phyloP scores from a whole-genome alignment of 1,140 invertebrate species.

The Drosophila setifemur region DNA sequence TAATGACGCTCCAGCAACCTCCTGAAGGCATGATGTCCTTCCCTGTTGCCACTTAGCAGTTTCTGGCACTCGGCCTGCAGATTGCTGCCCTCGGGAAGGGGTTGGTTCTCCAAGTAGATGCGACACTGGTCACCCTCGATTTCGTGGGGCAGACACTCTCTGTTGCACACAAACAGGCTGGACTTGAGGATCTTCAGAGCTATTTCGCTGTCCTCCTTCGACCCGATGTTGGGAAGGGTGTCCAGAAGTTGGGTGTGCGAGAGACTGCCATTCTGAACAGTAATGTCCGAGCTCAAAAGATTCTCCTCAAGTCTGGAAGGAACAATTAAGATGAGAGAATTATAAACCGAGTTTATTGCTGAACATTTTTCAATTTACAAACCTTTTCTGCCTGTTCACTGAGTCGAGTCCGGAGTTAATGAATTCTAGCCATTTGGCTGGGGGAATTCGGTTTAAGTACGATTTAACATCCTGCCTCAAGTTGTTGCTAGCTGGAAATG shows the following conservation, averaged over 20 bases:
- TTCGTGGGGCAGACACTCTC: slow-evolving; percentile 45
- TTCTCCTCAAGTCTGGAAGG: slow-evolving; percentile 64
- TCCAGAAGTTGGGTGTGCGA: slow-evolving; percentile 71
- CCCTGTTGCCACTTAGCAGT: slow-evolving; percentile 21
- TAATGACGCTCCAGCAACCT: slow-evolving; percentile 64
- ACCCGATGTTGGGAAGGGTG: slow-evolving; percentile 58
- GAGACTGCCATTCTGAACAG: slow-evolving; percentile 67
- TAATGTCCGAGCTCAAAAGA: slow-evolving; percentile 52
- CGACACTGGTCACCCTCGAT: slow-evolving; percentile 52
- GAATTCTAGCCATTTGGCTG: slow-evolving; percentile 49
- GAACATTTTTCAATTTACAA: neutral
- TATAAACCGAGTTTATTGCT: too few species aligned
- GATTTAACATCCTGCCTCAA: slow-evolving; percentile 16
- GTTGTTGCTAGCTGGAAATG: slow-evolving; percentile 23
- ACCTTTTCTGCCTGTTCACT: slow-evolving; percentile 64
- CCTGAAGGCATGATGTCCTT: slow-evolving; percentile 63
- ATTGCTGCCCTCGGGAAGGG: slow-evolving; percentile 47
- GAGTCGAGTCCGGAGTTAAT: slow-evolving; percentile 57
- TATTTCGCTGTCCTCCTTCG: slow-evolving; percentile 59
- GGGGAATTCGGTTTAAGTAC: slow-evolving; percentile 35
- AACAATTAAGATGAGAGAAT: too few species aligned
- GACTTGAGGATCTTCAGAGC: slow-evolving; percentile 70
- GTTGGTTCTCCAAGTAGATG: slow-evolving; percentile 38
- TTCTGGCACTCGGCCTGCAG: slow-evolving; percentile 43
- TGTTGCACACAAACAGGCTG: slow-evolving; percentile 62